Evolutionary conservation across 1,140 invertebrate genomes (phyloP), one percentile per base, ranked within the genome.

Genomic region (Aphidius gifuensis): DNA sequence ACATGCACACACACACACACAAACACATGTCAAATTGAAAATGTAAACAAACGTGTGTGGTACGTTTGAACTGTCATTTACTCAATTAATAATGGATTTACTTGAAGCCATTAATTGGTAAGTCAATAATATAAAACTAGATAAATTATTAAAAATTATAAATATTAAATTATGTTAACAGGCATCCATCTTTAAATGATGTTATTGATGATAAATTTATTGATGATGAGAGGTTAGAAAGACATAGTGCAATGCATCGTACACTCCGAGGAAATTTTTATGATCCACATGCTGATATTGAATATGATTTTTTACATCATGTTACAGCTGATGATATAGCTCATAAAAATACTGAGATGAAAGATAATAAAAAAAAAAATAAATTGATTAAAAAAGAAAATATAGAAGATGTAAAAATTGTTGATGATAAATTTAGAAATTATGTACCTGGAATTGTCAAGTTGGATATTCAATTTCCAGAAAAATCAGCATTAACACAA

Each of bases 391-490:
- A 32, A 4, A 16, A 16, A 16, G 44, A n/a, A 11, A 9, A 32
- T 11, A 11, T 39, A 59, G 47, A 59, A 40, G 8, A 59, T 44
- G 9, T 57, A 53, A 46, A 21, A 4, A 4, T 4, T 6, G 59
- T 5, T 0, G 47, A 38, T 43, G 3, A 6, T 16, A 59, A 39
- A 40, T 44, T 49, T 32, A 0, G 0, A 5, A 39, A 53, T 7
- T 75, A 74, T 56, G 48, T 73, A 11, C 72, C 73, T 64, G 71
- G 71, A 40, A 65, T 73, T 6, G 16, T 57, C n/a, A 72, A 61
- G 60, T 8, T 21, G n/a, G 8, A 44, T 9, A 62, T 65, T 44
- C n/a, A 56, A 5, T 72, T 68, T 63, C 66, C 68, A 38, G 69
- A 42, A 51, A 32, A 1, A 1, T 75, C 72, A 6, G 39, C 7